A percentile compares a stretch with the other conserved stretches of the same genome.
Evolutionary conservation across 2,888 invertebrate genomes (phyloP).

Genomic region (Tiliacea citrago): DNA sequence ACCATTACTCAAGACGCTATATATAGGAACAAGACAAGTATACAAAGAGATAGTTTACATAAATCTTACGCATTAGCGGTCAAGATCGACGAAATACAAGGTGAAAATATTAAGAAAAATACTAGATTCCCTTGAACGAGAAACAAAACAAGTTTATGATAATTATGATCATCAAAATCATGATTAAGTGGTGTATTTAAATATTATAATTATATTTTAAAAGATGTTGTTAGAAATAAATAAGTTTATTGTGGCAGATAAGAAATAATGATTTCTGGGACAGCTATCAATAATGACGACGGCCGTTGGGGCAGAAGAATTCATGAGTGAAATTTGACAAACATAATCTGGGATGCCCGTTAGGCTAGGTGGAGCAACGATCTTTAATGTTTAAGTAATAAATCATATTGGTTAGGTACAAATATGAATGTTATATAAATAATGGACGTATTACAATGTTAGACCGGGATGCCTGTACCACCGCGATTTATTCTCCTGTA

Average conservation of each 20-base stretch:
- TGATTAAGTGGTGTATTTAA: conserved; percentile 39
- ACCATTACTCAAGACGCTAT: not conserved
- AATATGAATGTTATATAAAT: no score
- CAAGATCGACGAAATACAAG: conserved; percentile 42
- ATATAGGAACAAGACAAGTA: conserved; percentile 3
- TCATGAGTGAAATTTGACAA: not conserved
- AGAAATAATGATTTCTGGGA: not conserved
- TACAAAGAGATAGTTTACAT: conserved; percentile 25
- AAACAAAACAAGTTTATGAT: conserved; percentile 51
- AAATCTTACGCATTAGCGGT: conserved; percentile 31
- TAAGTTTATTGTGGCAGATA: not conserved
- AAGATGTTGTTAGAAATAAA: conserved; percentile 15
- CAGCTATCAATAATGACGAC: conserved; percentile 2
- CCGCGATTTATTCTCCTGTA: no score
- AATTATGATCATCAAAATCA: conserved; percentile 46
- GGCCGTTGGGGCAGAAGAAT: not conserved
- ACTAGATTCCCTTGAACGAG: conserved; percentile 62
- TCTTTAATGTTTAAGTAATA: not conserved
- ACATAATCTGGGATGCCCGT: no score
- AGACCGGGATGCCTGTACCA: no score
- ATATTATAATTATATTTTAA: conserved; percentile 20
- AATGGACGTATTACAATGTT: no score
- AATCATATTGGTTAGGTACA: no score
- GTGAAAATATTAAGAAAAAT: conserved; percentile 47
- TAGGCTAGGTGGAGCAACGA: not conserved